These are phyloP conservation scores for Chaetodon auriga DNA, from an alignment of 2,113 vertebrate species.

Conservation along the genomic window DNA sequence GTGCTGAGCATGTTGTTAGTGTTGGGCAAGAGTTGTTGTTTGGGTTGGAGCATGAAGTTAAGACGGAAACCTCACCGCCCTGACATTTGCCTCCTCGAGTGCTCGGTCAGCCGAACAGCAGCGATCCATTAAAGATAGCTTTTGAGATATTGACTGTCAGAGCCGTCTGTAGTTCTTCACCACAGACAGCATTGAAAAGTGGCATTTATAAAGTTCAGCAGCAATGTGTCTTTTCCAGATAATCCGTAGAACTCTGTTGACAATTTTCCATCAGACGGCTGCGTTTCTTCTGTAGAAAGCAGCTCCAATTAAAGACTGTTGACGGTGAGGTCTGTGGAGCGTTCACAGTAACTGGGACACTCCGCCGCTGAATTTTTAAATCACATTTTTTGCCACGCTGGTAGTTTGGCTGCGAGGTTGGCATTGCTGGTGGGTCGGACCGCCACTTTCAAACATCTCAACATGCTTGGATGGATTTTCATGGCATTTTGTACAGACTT, in stretches of 20 bases:
- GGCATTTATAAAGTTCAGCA: background rate
- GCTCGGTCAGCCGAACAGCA: too few relatives aligned
- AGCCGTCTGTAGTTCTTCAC: too few relatives aligned
- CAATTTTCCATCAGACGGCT: background rate
- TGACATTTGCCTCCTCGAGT: too few relatives aligned
- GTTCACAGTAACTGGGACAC: background rate
- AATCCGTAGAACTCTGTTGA: background rate
- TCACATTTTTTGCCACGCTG: background rate
- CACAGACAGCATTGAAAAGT: background rate
- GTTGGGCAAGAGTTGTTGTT: too few relatives aligned
- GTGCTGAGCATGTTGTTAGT: too few relatives aligned
- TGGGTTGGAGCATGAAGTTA: too few relatives aligned
- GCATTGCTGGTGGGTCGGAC: too few relatives aligned
- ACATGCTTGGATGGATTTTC: background rate
- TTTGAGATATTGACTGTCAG: background rate
- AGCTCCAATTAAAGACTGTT: background rate
- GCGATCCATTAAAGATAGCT: background rate
- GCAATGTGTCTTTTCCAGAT: background rate
- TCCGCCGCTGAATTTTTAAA: background rate
- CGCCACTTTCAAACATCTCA: background rate
- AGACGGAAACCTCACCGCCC: too few relatives aligned
- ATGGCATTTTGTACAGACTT: background rate
- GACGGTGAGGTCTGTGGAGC: background rate
- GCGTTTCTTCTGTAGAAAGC: background rate
- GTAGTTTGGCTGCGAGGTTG: background rate